Evolutionary conservation across 2,888 invertebrate species (phyloP), one percentile per base, ranked within the genome.

Genomic region (Drosophila rubida): DNA sequence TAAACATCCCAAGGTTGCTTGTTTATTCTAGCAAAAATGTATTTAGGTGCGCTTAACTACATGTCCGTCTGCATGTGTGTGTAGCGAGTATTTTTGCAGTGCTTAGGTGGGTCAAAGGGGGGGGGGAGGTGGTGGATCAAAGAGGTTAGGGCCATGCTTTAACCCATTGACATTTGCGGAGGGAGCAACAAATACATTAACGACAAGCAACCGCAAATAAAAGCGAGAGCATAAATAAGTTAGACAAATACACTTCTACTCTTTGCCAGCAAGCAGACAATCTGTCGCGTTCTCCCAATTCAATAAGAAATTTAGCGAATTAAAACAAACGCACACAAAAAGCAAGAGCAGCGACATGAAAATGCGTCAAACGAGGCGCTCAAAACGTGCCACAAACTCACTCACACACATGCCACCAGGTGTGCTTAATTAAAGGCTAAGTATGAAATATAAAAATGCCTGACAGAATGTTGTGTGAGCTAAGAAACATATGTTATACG

Each of bases 1-100:
- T 88, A 87, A 87, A 88, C 88, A 87, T 62, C 23, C 88, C 88
- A 85, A 85, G 85, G 85, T 88, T 85, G 82, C 80, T 88, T 85
- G 87, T 85, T 85, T 88, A 88, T 88, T 87, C 87, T 87, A 88
- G 88, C 72, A 88, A 88, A 85, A 84, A 87, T 85, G 87, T 88
- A 87, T 85, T 88, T 88, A 84, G 84, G 85, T 87, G 77, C 60
- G 82, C 85, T 84, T 83, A 88, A 81, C 87, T 84, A 87, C 74
- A 70, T 67, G 63, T 69, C 41, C 55, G 50, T 68, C 25, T 53
- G 45, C n/a, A 32, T 25, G 53, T 45, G 13, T 19, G 32, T 27
- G 39, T 19, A 25, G 48, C 23, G 46, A 22, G 42, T 23, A 49
- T 49, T 42, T 27, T 37, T 53, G 55, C 16, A 37, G 51, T 35